phyloP scores from a whole-genome alignment of 2,113 vertebrate genomes.

The Heloderma charlesbogerti region DNA sequence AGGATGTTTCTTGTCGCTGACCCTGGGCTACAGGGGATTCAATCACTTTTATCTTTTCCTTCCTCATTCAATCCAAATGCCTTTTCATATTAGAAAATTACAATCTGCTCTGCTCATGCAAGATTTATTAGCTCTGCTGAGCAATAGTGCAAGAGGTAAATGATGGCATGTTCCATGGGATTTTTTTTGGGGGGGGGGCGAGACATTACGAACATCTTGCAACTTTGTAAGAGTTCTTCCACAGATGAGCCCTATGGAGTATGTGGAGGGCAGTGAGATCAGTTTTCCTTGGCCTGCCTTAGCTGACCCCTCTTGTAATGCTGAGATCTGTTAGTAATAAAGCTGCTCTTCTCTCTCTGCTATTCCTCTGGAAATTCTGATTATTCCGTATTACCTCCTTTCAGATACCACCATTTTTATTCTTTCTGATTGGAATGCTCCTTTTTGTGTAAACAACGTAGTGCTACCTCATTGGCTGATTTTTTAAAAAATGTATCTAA shows the following conservation, averaged over 20 bases:
- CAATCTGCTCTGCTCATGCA: slow-evolving; percentile 85
- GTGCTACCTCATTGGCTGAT: slow-evolving; percentile 35
- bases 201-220: slow-evolving; percentile 78
- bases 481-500: background rate
- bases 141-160: slow-evolving; percentile 83
- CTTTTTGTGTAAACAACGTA: slow-evolving; percentile 47
- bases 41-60: slow-evolving; percentile 85
- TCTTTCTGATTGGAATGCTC: slow-evolving; percentile 17
- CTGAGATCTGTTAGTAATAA: slow-evolving; percentile 61
- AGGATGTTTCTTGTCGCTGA: slow-evolving; percentile 85
- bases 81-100: slow-evolving; percentile 89
- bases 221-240: slow-evolving; percentile 70
- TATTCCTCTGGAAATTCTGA: slow-evolving; percentile 54
- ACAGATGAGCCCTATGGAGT: slow-evolving; percentile 36
- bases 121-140: slow-evolving; percentile 87
- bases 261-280: slow-evolving; percentile 46
- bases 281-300: slow-evolving; percentile 50
- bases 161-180: slow-evolving; percentile 82
- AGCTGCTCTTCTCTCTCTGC: slow-evolving; percentile 41
- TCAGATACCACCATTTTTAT: slow-evolving; percentile 24
- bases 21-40: slow-evolving; percentile 83
- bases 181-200: slow-evolving; percentile 42
- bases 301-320: slow-evolving; percentile 45
- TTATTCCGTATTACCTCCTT: slow-evolving; percentile 47
- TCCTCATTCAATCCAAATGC: slow-evolving; percentile 84